A percentile compares a stretch with the other conserved stretches of the same genome.
phyloP scores from a whole-genome alignment of 2,113 vertebrate genomes.

The Triplophysa rosa region DNA sequence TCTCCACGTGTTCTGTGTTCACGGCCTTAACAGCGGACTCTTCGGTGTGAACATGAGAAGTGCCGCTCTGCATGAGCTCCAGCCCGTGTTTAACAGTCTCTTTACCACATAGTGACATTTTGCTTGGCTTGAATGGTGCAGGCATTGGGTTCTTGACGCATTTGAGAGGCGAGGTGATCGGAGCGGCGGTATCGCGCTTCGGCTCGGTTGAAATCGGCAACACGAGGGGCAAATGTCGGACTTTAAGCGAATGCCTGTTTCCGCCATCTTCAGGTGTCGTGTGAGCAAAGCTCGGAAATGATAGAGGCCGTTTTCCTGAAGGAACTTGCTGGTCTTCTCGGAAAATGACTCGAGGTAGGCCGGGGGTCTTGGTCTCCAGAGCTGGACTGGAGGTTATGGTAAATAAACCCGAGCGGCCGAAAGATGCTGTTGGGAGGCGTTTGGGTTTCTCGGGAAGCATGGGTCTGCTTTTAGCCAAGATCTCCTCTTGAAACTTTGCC shows the following conservation, averaged over 20 bases:
- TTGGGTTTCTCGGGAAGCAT: conserved; percentile 70
- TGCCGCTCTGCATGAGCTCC: conserved; percentile 55
- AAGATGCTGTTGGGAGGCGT: conserved; percentile 54
- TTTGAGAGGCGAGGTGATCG: conserved; percentile 51
- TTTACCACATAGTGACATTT: conserved; percentile 52
- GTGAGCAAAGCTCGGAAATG: conserved; percentile 53
- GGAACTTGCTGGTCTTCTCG: conserved; percentile 60
- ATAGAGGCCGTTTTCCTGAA: conserved; percentile 58
- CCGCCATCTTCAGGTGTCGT: conserved; percentile 34
- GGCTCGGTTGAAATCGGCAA: conserved; percentile 62
- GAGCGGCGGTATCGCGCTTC: conserved; percentile 40
- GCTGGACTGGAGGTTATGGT: conserved; percentile 37
- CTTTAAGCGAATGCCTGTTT: conserved; percentile 58
- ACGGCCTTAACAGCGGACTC: conserved; percentile 47
- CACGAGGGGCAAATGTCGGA: conserved; percentile 63
- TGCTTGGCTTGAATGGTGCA: conserved; percentile 67
- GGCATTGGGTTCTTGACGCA: conserved; percentile 67
- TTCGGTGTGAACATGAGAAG: conserved; percentile 47
- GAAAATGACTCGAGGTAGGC: conserved; percentile 56
- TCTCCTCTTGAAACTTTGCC: conserved; percentile 75
- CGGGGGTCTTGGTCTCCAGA: conserved; percentile 54
- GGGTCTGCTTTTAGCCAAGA: conserved; percentile 60
- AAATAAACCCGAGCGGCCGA: conserved; percentile 50
- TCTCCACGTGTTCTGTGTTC: conserved; percentile 42
- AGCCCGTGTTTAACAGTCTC: conserved; percentile 51